Conservation (phyloP, 2,113 vertebrate species). For the Podarcis muralis region DNA sequence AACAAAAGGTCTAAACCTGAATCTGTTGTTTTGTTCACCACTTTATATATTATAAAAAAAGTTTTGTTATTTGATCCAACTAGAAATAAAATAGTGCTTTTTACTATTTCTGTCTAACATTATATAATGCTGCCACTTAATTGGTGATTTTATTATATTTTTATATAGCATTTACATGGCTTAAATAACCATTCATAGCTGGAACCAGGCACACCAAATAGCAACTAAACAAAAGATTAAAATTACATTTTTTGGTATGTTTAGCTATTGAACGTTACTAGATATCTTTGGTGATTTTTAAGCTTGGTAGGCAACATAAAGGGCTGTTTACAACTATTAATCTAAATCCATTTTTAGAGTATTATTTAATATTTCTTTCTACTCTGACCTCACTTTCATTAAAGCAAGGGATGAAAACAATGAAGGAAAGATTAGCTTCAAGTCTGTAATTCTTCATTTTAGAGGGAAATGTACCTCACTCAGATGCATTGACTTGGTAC, state of each 20-base stretch:
- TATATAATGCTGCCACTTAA: neutral
- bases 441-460: neutral
- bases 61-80: neutral
- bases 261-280: conserved; percentile 60
- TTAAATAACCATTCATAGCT: conserved; percentile 23
- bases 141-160: neutral
- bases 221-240: conserved; percentile 76
- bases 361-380: conserved; percentile 68
- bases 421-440: conserved; percentile 43
- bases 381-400: conserved; percentile 57
- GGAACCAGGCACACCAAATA: conserved; percentile 61
- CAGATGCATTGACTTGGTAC: neutral
- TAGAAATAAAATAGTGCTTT: neutral
- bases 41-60: neutral
- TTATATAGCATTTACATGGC: conserved; percentile 36
- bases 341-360: conserved; percentile 67
- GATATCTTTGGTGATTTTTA: conserved; percentile 56
- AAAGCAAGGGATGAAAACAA: conserved; percentile 52
- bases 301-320: conserved; percentile 63
- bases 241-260: conserved; percentile 67
- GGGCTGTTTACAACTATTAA: conserved; percentile 66
- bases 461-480: neutral
- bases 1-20: neutral
- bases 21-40: neutral
- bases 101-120: neutral